Evolutionary conservation across 2,113 vertebrate species (phyloP).

Genomic region (Panthera leo): DNA sequence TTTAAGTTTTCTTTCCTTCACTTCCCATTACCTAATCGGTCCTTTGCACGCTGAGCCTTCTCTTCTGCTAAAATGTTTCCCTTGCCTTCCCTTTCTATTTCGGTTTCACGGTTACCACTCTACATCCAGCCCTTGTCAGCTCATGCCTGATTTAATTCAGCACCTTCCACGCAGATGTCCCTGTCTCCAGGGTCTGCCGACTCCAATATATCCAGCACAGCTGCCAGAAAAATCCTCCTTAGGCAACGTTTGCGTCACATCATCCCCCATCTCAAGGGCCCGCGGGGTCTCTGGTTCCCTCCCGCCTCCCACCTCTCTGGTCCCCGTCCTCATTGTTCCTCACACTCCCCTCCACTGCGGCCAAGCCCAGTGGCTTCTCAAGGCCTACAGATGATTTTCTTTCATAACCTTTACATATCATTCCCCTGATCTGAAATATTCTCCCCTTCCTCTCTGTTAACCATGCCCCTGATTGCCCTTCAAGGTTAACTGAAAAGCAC

Average conservation of each 20-base stretch:
- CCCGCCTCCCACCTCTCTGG: neutral
- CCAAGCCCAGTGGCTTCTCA: neutral
- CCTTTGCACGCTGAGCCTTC: neutral
- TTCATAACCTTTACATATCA: neutral
- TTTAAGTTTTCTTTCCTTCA: constrained; percentile 32
- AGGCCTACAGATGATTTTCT: neutral
- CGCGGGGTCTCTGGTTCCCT: neutral
- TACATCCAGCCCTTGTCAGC: neutral
- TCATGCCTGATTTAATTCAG: constrained; percentile 50
- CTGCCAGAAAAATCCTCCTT: neutral
- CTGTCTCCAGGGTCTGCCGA: constrained; percentile 20
- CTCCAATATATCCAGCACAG: neutral
- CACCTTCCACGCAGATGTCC: constrained; percentile 17
- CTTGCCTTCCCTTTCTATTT: constrained; percentile 43
- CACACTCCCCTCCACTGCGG: neutral
- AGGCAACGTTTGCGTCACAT: neutral
- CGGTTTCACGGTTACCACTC: neutral
- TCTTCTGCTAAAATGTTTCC: neutral
- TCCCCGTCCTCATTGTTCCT: neutral
- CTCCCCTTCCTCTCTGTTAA: neutral
- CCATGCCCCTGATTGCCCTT: neutral
- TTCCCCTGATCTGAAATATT: neutral
- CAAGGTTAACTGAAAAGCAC: neutral
- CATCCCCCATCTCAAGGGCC: neutral
- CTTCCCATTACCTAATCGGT: neutral